These are phyloP conservation scores for Himalopsyche kuldschensis DNA, from an alignment of 2,888 invertebrate species.

Conservation along the genomic window DNA sequence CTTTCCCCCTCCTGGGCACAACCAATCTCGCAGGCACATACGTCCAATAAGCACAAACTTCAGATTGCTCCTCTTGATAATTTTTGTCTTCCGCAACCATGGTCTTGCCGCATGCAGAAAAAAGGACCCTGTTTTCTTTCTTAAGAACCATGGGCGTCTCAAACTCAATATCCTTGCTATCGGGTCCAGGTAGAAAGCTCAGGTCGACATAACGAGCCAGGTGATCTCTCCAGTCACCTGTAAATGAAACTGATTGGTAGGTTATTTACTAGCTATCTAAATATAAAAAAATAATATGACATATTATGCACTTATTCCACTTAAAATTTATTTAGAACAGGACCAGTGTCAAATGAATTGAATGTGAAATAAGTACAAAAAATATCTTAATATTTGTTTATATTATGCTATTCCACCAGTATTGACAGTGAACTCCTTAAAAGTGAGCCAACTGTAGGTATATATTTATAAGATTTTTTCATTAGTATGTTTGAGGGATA, in stretches of 20 bases:
- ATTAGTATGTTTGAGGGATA: no score
- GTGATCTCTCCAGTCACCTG: constrained; percentile 43
- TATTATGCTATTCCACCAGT: no score
- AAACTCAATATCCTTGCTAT: constrained; percentile 53
- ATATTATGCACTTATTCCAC: no score
- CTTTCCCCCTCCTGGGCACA: constrained; percentile 53
- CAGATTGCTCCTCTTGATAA: constrained; percentile 50
- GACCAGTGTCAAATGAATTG: no score
- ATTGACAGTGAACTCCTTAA: no score
- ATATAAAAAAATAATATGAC: neutral
- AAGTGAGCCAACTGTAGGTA: no score
- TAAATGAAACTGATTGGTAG: neutral
- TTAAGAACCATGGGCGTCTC: constrained; percentile 50
- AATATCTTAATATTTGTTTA: no score
- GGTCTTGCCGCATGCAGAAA: constrained; percentile 53
- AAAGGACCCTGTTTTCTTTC: constrained; percentile 49
- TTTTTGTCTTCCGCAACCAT: constrained; percentile 49
- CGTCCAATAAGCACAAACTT: constrained; percentile 56
- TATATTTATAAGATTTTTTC: no score
- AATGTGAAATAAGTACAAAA: no score
- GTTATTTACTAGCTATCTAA: neutral
- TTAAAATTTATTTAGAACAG: no score
- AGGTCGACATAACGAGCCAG: constrained; percentile 56
- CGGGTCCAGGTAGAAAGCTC: constrained; percentile 51
- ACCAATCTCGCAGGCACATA: constrained; percentile 55